Base-by-base conservation (phyloP, 2,888 invertebrate genomes). In the Diarsia rubi region DNA sequence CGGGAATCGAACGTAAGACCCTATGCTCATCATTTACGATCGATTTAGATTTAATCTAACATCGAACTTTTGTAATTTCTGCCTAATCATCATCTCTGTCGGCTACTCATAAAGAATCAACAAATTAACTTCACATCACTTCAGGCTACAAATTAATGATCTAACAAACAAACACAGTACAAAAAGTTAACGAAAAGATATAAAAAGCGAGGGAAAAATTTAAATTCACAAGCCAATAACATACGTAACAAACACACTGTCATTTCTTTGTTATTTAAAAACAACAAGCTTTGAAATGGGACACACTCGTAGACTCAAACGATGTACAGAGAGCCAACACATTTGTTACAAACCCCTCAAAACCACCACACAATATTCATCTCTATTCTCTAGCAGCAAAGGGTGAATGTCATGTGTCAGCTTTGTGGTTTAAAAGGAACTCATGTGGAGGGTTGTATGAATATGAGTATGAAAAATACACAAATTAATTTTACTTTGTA, bases 181-280 rank as follows among this genome's bases (percentile, higher is more conserved):
- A 80, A 76, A 75, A 78, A 65, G 66, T 71, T 60, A 67, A 59
- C n/a, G 84, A 85, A 80, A 81, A 81, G 44, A 57, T 71, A 52
- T 37, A 68, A 69, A 54, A 88, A 86, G 73, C 75, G 75, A 27
- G 31, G 16, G 62, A 69, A 63, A 77, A 83, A 86, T 86, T 86
- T 67, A 81, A 90, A 90, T 89, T 90, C 87, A 88, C 88, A 77
- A 87, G 81, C 76, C 86, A 84, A 85, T 82, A 73, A 80, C 85
- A 81, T 76, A 86, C 84, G 82, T 78, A 66, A 74, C 79, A 81
- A 84, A 79, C 83, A 85, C 77, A 72, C 80, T 76, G 82, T 81
- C 72, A 84, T 87, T 88, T 90, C 89, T 91, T 90, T 91, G 88
- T 88, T 84, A 87, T 90, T 88, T 88, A 84, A 90, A 91, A 91